These are phyloP conservation scores for Atherinomorus stipes DNA, from an alignment of 2,113 vertebrate species.

Conservation along the genomic window DNA sequence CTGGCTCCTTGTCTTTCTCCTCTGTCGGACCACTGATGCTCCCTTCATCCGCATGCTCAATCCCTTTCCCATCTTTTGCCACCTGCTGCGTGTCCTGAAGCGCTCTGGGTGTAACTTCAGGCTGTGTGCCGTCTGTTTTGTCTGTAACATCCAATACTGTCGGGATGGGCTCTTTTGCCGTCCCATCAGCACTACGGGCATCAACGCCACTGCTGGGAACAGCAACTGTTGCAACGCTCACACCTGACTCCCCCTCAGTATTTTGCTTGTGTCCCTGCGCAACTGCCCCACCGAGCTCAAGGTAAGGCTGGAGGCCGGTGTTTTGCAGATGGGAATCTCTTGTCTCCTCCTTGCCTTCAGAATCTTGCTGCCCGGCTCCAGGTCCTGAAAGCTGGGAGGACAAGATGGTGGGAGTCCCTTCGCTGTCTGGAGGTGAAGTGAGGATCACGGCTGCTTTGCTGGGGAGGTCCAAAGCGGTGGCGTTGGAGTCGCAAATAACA, in stretches of 20 bases:
- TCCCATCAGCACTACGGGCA: conserved; percentile 14
- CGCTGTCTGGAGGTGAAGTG: conserved; percentile 83
- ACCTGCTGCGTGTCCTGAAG: conserved; percentile 41
- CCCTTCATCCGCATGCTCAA: conserved; percentile 43
- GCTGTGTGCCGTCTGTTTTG: conserved; percentile 51
- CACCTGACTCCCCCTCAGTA: conserved; percentile 1
- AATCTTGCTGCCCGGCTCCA: conserved; percentile 17
- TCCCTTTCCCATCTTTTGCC: conserved; percentile 44
- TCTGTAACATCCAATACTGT: conserved; percentile 62
- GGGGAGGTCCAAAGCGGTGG: conserved; percentile 93
- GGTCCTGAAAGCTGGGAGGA: conserved; percentile 21
- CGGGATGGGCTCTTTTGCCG: conserved; percentile 47
- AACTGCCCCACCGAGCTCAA: conserved; percentile 17
- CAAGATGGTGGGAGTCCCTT: conserved; percentile 47
- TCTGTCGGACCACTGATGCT: conserved; percentile 37
- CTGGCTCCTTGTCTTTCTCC: conserved; percentile 66
- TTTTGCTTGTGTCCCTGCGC: conserved; percentile 41
- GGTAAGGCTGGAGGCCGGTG: conserved; percentile 28
- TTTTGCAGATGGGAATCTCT: conserved; percentile 42
- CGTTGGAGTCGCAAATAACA: conserved; percentile 97
- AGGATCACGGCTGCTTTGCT: conserved; percentile 85
- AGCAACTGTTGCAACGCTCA: neutral
- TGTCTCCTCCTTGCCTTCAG: conserved; percentile 6
- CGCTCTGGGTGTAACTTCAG: conserved; percentile 28
- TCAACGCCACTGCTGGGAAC: conserved; percentile 12